phyloP scores from a whole-genome alignment of 1,140 invertebrate species.

The Trypoxylus dichotomus region DNA sequence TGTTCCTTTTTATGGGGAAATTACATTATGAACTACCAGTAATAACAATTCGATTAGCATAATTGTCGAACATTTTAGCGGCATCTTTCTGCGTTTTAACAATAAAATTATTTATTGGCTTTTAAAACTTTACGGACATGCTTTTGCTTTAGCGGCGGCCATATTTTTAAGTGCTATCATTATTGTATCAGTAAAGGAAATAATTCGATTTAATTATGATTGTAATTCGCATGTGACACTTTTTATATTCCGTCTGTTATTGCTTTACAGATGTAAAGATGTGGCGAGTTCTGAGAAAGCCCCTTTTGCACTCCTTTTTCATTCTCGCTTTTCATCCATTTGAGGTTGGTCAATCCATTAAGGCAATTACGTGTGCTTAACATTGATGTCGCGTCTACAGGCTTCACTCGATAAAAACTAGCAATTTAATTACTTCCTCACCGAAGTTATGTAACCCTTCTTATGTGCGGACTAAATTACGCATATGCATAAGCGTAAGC shows the following conservation, averaged over 20 bases:
- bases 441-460: not conserved
- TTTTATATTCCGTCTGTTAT: not conserved
- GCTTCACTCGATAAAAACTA: not conserved
- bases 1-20: not conserved
- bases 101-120: not conserved
- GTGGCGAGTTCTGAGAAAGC: no score
- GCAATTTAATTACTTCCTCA: not conserved
- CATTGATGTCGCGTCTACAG: not conserved
- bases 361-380: not conserved
- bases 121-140: not conserved
- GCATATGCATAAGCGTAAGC: not conserved
- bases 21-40: not conserved
- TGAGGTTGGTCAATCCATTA: not conserved
- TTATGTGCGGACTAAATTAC: not conserved
- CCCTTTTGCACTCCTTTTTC: not conserved
- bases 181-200: no score
- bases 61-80: not conserved
- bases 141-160: not conserved
- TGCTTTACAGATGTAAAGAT: not conserved
- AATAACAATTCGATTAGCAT: not conserved
- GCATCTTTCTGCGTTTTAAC: not conserved
- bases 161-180: not conserved
- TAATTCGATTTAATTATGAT: not conserved
- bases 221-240: not conserved
- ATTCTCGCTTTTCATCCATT: not conserved